Evolutionary conservation across 2,888 invertebrate genomes (phyloP).

Genomic region (Cylloceria caligata): DNA sequence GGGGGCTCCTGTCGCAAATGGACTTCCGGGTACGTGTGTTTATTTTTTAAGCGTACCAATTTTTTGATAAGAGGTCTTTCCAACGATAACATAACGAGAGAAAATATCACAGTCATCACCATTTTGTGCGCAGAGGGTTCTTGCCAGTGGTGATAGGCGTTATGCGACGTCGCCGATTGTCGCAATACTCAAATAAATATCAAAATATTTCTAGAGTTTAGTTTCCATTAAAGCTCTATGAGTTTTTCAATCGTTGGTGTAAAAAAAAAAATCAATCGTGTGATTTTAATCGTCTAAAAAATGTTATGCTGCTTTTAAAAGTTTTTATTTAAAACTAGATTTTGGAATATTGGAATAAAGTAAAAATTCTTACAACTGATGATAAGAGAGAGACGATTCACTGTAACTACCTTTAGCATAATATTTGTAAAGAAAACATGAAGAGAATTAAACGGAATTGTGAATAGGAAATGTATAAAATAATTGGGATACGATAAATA

Average conservation of each 20-base stretch:
- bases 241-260: background rate
- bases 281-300: no score
- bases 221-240: background rate
- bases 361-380: no score
- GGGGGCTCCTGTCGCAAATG: slow-evolving; percentile 56
- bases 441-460: no score
- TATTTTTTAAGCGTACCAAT: slow-evolving; percentile 66
- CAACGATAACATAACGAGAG: slow-evolving; percentile 56
- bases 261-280: background rate
- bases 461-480: background rate
- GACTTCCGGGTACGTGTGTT: slow-evolving; percentile 68
- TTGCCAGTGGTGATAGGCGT: background rate
- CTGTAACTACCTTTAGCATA: no score
- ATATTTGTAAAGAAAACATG: no score
- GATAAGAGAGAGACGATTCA: no score
- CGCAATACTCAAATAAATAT: background rate
- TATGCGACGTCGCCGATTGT: background rate
- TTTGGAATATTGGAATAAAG: no score
- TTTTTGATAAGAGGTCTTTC: slow-evolving; percentile 63
- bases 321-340: no score
- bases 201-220: background rate
- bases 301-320: no score
- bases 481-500: background rate
- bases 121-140: background rate
- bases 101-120: slow-evolving; percentile 3